Base-by-base conservation (phyloP, 2,113 vertebrate species). In the Rana temporaria region DNA sequence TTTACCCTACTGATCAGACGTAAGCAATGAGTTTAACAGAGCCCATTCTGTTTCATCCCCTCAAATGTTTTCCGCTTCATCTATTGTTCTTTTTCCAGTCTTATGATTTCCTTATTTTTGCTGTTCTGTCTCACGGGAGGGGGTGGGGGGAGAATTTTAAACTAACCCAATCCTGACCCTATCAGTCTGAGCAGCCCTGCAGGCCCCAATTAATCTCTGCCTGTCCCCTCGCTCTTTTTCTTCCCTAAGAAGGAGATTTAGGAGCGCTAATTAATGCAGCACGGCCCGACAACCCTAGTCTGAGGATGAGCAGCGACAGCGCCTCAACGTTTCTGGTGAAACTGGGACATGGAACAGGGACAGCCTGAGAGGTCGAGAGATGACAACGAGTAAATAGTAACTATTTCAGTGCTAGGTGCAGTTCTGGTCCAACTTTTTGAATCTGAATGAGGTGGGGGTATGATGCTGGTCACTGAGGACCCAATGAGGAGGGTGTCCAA, bases 181-280 rank as follows among this genome's bases (percentile, higher is more conserved):
- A 62, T 19, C 16, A 62, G 79, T 17, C 20, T 34, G 18, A 53
- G 7, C 11, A 81, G 57, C 16, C 67, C 34, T 53, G 30, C n/a
- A 34, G 67, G 32, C 48, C 38, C 42, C 75, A 67, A 68, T 79
- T 68, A 57, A 68, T 68, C 42, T 66, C 64, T 42, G 4, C 60
- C 52, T 59, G 52, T 68, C 64, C 63, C 64, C 77, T 57, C 4
- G 64, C 66, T 64, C 79, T 30, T 38, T 30, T 4, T 64, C 38
- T 81, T 80, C 34, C 59, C 79, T 64, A 81, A 81, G 79, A 81
- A 72, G 68, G 79, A 72, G 24, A 72, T 72, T 38, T 81, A 55
- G 18, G 7, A 63, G 24, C 20, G n/a, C 34, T 81, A 71, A 81
- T 81, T 71, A 81, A 63, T 52, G 34, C 57, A 52, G 57, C 56